Evolutionary conservation across 2,888 invertebrate genomes (phyloP).

Genomic region (Mesorhabditis spiculigera): DNA sequence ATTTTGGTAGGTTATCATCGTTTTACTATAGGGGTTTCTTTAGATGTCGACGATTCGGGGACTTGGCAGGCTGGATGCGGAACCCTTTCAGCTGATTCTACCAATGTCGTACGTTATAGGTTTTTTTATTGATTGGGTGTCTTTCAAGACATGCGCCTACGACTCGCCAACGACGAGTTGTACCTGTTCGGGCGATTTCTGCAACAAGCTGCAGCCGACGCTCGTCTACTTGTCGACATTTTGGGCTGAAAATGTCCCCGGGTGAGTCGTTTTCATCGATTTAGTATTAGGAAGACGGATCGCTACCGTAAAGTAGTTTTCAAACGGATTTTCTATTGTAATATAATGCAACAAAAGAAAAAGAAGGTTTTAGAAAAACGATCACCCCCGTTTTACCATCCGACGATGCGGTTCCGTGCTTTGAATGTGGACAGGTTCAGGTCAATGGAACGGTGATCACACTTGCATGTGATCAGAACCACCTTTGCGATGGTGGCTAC

Average conservation of each 20-base stretch:
- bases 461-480: conserved; percentile 26
- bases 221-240: not conserved
- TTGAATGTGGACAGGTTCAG: not conserved
- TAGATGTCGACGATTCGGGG: not conserved
- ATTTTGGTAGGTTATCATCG: conserved; percentile 18
- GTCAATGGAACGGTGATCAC: conserved; percentile 17
- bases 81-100: too few relatives aligned
- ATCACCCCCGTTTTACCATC: not conserved
- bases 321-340: too few relatives aligned
- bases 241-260: not conserved
- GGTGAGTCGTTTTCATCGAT: not conserved
- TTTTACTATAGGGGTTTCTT: not conserved
- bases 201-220: conserved; percentile 2
- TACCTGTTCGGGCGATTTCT: not conserved
- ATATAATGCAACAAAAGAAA: too few relatives aligned
- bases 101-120: too few relatives aligned
- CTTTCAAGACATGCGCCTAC: not conserved
- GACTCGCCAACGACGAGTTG: not conserved
- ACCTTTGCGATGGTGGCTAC: conserved; percentile 28
- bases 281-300: not conserved
- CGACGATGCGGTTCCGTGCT: not conserved
- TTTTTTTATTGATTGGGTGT: not conserved
- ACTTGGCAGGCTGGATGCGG: conserved; percentile 2
- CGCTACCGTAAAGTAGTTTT: too few relatives aligned
- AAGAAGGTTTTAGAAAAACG: too few relatives aligned